Base-by-base conservation (phyloP, 1,140 invertebrate species). In the Saccostrea glomerata region DNA sequence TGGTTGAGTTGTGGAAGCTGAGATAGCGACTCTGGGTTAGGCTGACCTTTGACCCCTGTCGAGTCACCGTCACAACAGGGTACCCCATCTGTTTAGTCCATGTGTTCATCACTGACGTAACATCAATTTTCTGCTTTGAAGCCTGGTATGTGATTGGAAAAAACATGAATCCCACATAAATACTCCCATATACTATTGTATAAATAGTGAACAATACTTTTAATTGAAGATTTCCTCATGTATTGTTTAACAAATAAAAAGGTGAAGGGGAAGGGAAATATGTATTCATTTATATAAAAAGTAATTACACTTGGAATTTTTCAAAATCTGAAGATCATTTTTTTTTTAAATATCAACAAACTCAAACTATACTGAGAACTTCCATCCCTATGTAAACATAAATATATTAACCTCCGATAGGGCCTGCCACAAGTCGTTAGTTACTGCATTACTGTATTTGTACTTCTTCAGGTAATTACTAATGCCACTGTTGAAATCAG, bases 1-100 rank as follows among this genome's bases (percentile, higher is more conserved):
- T 77, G n/a, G 95, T 93, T 87, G 97, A 47, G 89, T 94, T 7
- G 96, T 88, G 86, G 54, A 89, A 89, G 1, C 91, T 56, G 23
- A 93, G 87, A 85, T 92, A 94, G 82, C 92, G 91, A 84, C 91
- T 87, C 91, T 94, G 93, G 9, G 90, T 85, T 60, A 92, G 63
- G 6, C 11, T 89, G 60, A 84, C 96, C 95, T 11, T 94, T 95
- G 86, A 66, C 6, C 87, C 82, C n/a, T 56, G 94, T 84, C 97
- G 96, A 1, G 92, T 96, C 0, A 98, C 96, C 0, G 96, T 97
- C 1, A 98, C 94, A 0, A 98, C 96, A 0, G 98, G 98, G 93
- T 97, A 98, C 1, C 97, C 97, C 86, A 97, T 97, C 95, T 98
- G 97, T 20, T 98, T 93, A 0, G 98, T 98, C 98, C 98, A 99